Evolutionary conservation across 2,888 invertebrate species (phyloP), one percentile per base, ranked within the genome.

Genomic region (Norana najaformis): DNA sequence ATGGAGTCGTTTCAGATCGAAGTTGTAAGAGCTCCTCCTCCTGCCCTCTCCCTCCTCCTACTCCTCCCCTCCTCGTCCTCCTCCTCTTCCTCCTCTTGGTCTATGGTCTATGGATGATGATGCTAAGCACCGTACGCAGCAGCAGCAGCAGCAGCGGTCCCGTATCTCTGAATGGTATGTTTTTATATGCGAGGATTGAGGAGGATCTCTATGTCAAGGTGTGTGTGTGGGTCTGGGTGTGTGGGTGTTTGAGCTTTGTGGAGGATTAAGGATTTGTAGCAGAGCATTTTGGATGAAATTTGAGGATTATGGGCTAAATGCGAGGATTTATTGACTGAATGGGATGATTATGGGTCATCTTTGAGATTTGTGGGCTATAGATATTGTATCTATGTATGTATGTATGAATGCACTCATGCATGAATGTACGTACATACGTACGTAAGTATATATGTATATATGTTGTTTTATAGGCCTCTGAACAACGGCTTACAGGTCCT

Each of bases 361-460:
- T 69, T 69, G 3, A 30, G 69, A n/a, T 69, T 69, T 69, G n/a
- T 69, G 30, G 8, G 23, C 47, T 47, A 23, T 23, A n/a, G n/a
- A n/a, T 39, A 37, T 88, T 47, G 47, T 47, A 23, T 47, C 23
- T 47, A 23, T 47, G 47, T 23, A 47, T 23, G 20, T 47, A 47
- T 47, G 3, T 47, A 47, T 47, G 47, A 23, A 47, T 47, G 1
- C 30, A 30, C 53, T 30, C 89, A 90, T 90, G 36, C n/a, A 47
- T 89, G 47, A 47, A 47, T 89, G n/a, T 47, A 47, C 14, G 36
- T 89, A 37, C 53, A 36, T 90, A 47, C 89, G 37, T 90, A 88
- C 89, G 69, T 90, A 47, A 53, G 82, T 90, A 47, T 90, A 30
- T 69, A 37, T 89, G 82, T 90, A 38, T 90, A 37, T 90, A 69